Conservation (phyloP, 2,888 invertebrate species). For the Taphrorychus bicolor region DNA sequence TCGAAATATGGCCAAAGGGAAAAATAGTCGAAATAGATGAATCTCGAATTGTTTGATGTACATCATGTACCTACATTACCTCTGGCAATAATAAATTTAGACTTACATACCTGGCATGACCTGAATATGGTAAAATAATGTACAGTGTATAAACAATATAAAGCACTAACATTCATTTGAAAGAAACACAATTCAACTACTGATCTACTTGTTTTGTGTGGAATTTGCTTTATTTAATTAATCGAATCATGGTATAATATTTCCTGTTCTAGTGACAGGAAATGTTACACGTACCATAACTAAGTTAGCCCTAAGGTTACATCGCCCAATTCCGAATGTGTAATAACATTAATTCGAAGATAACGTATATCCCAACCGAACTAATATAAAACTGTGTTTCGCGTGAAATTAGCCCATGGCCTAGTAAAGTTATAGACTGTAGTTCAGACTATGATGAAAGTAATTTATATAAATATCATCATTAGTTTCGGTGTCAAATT, state of each 20-base stretch:
- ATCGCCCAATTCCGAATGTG: neutral
- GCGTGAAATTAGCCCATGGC: too few relatives aligned
- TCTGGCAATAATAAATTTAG: too few relatives aligned
- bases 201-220: slow-evolving; percentile 1
- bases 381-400: too few relatives aligned
- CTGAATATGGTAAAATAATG: neutral
- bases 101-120: neutral
- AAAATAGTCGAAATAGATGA: too few relatives aligned
- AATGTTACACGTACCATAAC: slow-evolving; percentile 4
- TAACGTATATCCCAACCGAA: neutral
- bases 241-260: neutral
- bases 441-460: too few relatives aligned
- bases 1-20: too few relatives aligned
- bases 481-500: too few relatives aligned
- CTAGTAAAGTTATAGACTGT: too few relatives aligned
- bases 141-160: neutral
- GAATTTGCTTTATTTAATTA: neutral
- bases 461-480: too few relatives aligned
- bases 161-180: neutral
- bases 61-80: too few relatives aligned
- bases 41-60: too few relatives aligned
- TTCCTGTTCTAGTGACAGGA: neutral
- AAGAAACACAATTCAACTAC: neutral
- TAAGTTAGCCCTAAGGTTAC: slow-evolving; percentile 4
- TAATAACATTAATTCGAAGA: neutral